Conservation (phyloP, 2,113 vertebrate genomes). For the Pedionomus torquatus region DNA sequence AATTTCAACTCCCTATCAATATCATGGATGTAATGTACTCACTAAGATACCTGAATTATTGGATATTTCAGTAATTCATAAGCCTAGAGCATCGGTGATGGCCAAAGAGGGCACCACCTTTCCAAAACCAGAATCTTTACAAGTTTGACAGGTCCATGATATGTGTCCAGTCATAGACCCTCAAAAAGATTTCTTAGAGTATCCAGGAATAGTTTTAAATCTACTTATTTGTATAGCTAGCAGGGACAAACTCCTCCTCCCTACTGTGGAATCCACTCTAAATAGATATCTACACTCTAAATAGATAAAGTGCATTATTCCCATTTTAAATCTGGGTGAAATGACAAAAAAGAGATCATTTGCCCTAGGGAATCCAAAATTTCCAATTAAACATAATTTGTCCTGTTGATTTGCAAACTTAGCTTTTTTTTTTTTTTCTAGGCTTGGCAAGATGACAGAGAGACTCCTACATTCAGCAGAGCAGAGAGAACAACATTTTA, state of each 20-base stretch:
- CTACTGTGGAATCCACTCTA: not conserved
- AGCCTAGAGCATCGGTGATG: not conserved
- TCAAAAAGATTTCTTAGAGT: not conserved
- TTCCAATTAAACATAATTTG: conserved; percentile 12
- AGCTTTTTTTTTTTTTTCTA: not conserved
- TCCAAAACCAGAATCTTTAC: not conserved
- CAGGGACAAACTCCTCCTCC: not conserved
- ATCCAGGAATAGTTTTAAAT: not conserved
- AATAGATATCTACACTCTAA: not conserved
- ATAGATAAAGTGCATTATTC: not conserved
- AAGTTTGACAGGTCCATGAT: not conserved
- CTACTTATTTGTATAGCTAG: not conserved
- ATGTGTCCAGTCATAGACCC: not conserved
- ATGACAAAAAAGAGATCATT: not conserved
- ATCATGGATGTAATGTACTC: not conserved
- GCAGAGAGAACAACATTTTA: not conserved
- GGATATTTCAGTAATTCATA: not conserved
- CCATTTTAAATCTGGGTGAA: not conserved
- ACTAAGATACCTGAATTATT: not conserved
- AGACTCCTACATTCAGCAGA: conserved; percentile 18
- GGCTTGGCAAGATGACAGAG: conserved; percentile 9
- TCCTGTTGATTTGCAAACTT: not conserved
- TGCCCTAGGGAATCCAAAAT: not conserved
- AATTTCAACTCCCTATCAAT: not conserved
- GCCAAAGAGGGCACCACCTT: not conserved